These are phyloP conservation scores for Phylloscopus trochiloides DNA, from an alignment of 2,113 vertebrate genomes.

Conservation along the genomic window DNA sequence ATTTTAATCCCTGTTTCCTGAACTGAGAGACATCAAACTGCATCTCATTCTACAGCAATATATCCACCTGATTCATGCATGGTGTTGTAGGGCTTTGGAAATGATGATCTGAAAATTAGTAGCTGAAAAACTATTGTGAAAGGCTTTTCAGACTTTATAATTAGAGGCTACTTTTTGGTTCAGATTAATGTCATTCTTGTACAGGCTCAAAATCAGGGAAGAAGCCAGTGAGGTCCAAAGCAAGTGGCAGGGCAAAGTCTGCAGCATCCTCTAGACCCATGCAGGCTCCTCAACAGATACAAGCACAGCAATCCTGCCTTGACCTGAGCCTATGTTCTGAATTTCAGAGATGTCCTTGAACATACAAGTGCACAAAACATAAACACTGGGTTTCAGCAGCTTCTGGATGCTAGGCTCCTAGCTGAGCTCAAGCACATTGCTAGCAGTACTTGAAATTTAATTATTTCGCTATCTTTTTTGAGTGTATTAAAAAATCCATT, in stretches of 20 bases:
- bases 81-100: neutral
- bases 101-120: neutral
- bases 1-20: neutral
- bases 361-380: neutral
- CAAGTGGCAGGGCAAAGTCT: neutral
- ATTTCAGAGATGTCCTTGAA: neutral
- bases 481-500: neutral
- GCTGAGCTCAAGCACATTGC: neutral
- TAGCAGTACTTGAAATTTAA: neutral
- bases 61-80: neutral
- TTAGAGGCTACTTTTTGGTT: neutral
- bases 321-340: neutral
- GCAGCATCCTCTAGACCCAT: neutral
- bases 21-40: neutral
- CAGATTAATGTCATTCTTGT: neutral
- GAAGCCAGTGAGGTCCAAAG: neutral
- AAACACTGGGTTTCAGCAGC: neutral
- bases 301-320: neutral
- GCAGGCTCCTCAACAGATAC: neutral
- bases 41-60: neutral
- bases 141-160: neutral
- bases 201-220: neutral
- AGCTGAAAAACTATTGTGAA: neutral
- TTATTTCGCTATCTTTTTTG: neutral
- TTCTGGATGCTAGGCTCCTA: neutral